A percentile compares a stretch with the other conserved stretches of the same genome.
These are phyloP conservation scores for Spodoptera picta DNA, from an alignment of 2,888 invertebrate genomes.

Conservation along the genomic window DNA sequence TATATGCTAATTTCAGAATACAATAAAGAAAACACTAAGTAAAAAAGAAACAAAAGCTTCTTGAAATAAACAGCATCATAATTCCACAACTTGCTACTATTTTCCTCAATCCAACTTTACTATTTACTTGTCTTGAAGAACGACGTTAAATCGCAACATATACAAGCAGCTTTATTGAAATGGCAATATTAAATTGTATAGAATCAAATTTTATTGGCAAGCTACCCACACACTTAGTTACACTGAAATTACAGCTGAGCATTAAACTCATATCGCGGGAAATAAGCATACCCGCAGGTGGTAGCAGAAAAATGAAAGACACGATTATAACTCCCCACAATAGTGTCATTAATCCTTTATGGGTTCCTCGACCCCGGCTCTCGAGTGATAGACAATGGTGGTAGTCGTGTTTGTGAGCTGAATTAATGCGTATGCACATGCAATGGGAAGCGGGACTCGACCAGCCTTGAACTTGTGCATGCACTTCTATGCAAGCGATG, in stretches of 20 bases:
- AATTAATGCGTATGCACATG: conserved; percentile 85
- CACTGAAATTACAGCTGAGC: conserved; percentile 54
- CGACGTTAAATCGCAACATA: conserved; percentile 19
- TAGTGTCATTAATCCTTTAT: conserved; percentile 86
- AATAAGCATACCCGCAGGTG: conserved; percentile 68
- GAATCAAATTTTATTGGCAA: conserved; percentile 44
- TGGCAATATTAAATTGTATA: conserved; percentile 45
- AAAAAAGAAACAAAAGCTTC: no score
- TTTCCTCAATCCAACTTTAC: conserved; percentile 28
- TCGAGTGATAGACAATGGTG: conserved; percentile 87
- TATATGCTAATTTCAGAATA: not conserved
- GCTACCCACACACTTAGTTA: conserved; percentile 46
- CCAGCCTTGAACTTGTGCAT: conserved; percentile 87
- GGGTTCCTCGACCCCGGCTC: conserved; percentile 79
- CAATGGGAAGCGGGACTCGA: conserved; percentile 82
- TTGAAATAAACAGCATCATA: conserved; percentile 4
- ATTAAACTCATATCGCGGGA: conserved; percentile 48
- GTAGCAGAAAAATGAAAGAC: conserved; percentile 72
- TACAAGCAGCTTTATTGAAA: conserved; percentile 24
- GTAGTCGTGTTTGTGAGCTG: conserved; percentile 84
- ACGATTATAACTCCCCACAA: conserved; percentile 76
- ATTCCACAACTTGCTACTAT: conserved; percentile 8
- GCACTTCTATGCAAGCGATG: conserved; percentile 77
- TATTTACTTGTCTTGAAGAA: conserved; percentile 8
- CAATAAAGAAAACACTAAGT: not conserved